A percentile compares a stretch with the other conserved stretches of the same genome.
Conservation (phyloP, 2,113 vertebrate genomes). For the Falcunculus frontatus region DNA sequence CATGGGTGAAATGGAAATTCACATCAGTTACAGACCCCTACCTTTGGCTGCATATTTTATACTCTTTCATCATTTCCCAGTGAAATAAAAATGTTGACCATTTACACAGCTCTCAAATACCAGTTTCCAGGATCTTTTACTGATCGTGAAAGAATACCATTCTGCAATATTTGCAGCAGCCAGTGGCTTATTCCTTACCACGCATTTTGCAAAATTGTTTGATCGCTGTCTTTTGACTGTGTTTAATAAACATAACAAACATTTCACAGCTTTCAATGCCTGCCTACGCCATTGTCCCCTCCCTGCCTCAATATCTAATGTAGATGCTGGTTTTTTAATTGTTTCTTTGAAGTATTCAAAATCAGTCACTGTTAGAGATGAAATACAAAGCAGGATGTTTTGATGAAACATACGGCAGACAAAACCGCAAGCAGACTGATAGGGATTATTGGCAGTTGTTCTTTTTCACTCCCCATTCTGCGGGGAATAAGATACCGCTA, state of each 20-base stretch:
- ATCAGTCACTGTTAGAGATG: background rate
- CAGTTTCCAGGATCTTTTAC: background rate
- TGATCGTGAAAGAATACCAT: background rate
- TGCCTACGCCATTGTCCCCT: background rate
- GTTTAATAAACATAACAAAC: background rate
- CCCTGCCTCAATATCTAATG: background rate
- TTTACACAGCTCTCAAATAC: background rate
- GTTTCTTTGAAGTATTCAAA: background rate
- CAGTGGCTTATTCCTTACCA: background rate
- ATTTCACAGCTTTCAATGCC: background rate
- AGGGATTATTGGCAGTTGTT: slow-evolving; percentile 30
- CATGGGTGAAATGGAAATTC: background rate
- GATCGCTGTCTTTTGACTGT: background rate
- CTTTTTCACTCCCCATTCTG: background rate
- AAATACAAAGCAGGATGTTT: slow-evolving; percentile 25
- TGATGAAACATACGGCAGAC: slow-evolving; percentile 24
- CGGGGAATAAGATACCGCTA: background rate
- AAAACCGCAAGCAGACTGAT: slow-evolving; percentile 7
- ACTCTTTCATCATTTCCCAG: background rate
- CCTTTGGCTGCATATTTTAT: background rate
- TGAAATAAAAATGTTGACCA: background rate
- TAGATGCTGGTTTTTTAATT: background rate
- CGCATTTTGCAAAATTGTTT: background rate
- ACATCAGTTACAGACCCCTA: background rate
- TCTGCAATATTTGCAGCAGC: background rate